A percentile compares a stretch with the other conserved stretches of the same genome.
Conservation (phyloP, 2,113 vertebrate species). For the Neotoma lepida region DNA sequence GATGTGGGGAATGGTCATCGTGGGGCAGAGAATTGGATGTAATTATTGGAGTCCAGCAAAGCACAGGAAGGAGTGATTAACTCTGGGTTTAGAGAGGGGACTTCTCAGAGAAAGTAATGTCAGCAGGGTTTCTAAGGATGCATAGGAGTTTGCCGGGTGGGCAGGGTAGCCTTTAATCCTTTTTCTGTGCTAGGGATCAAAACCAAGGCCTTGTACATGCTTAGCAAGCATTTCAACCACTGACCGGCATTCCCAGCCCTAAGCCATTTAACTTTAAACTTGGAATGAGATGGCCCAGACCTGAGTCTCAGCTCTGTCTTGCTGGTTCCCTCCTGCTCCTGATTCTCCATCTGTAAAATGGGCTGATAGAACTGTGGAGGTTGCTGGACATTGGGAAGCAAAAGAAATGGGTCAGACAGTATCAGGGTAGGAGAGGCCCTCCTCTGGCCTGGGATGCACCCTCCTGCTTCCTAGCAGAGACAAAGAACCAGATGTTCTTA, state of each 20-base stretch:
- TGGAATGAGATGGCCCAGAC: not conserved
- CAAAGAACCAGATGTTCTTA: not conserved
- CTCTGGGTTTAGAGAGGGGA: not conserved
- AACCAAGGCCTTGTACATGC: not conserved
- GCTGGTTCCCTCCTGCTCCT: not conserved
- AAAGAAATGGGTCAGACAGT: not conserved
- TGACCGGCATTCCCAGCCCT: not conserved
- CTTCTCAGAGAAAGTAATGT: constrained; percentile 5
- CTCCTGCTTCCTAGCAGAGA: not conserved
- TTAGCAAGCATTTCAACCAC: not conserved
- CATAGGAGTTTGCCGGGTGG: constrained; percentile 46
- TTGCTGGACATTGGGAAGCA: not conserved
- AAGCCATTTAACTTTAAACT: not conserved
- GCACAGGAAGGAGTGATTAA: not conserved
- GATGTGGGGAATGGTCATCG: not conserved
- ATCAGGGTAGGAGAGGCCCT: not conserved
- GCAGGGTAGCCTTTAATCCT: not conserved
- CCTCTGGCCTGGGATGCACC: rapidly evolving
- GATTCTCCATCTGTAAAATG: not conserved
- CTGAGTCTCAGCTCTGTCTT: not conserved
- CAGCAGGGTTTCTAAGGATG: constrained; percentile 37
- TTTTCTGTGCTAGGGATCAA: not conserved
- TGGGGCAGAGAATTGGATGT: not conserved
- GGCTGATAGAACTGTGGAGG: not conserved
- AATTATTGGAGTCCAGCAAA: not conserved